Evolutionary conservation across 2,888 invertebrate genomes (phyloP).

Genomic region (Scaptomyza parva): DNA sequence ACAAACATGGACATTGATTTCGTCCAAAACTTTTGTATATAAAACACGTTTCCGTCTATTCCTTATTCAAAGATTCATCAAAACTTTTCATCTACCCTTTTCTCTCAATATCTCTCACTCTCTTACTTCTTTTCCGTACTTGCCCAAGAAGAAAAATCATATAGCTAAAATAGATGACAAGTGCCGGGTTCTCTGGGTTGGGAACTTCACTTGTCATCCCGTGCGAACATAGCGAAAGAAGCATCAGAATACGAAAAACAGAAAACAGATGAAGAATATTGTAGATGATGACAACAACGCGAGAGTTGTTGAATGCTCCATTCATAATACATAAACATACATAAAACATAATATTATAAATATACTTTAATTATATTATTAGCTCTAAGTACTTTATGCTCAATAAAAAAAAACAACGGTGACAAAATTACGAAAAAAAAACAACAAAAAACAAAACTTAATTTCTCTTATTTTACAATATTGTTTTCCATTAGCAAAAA

Average conservation of each 20-base stretch:
- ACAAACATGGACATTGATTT: slow-evolving; percentile 43
- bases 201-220: slow-evolving; percentile 65
- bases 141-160: slow-evolving; percentile 57
- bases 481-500: slow-evolving; percentile 24
- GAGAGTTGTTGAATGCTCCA: slow-evolving; percentile 59
- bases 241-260: slow-evolving; percentile 20
- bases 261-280: slow-evolving; percentile 30
- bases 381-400: slow-evolving; percentile 83
- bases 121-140: slow-evolving; percentile 34
- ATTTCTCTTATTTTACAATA: neutral
- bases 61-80: slow-evolving; percentile 30
- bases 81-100: slow-evolving; percentile 16
- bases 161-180: slow-evolving; percentile 72
- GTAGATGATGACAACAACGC: slow-evolving; percentile 62
- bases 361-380: slow-evolving; percentile 80
- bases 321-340: slow-evolving; percentile 69
- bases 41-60: slow-evolving; percentile 61
- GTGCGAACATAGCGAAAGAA: slow-evolving; percentile 52
- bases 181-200: slow-evolving; percentile 62
- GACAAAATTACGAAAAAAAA: slow-evolving; percentile 84
- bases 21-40: slow-evolving; percentile 76
- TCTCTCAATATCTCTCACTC: slow-evolving; percentile 21
- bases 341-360: slow-evolving; percentile 49
- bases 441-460: slow-evolving; percentile 27
- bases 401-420: slow-evolving; percentile 85